Base-by-base conservation (phyloP, 1,140 invertebrate species). In the Ips typographus region DNA sequence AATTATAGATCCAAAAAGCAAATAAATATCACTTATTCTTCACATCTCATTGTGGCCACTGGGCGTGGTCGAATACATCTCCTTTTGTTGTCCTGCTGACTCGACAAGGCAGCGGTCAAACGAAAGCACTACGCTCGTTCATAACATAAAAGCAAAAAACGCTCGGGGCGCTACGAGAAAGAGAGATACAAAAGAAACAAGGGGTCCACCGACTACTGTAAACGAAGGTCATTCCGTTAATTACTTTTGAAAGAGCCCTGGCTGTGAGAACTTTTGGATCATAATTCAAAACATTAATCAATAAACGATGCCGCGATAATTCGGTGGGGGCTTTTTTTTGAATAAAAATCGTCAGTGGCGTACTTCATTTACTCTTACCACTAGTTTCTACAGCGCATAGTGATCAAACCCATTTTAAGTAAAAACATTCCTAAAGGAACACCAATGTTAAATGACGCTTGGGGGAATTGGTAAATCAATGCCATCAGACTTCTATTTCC, bases 401-500 rank as follows among this genome's bases (percentile, higher is more conserved):
- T 22, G 22, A 22, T 22, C 22, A 22, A 22, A 22, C 22, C 22
- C 22, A 22, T 22, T 22, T 22, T 22, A 22, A 22, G 22, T 22
- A 22, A 22, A 22, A 22, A 22, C 22, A 22, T 22, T 22, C 22
- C 22, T 22, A 22, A 22, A 22, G 3, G 38, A 47, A 58, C 56
- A 47, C 57, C 39, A 59, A 52, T 60, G 56, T 6, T 3, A 49
- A 39, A 38, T 41, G 40, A 43, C 38, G 42, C 60, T 43, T 41
- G 8, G 44, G 59, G 59, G 51, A 39, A 51, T 60, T 41, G 22
- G 43, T 59, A 65, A 68, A 68, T 68, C 60, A 68, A 68, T 67
- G 59, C 66, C 66, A 72, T 72, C 71, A 72, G 71, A 72, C 71
- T 59, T 68, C 71, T 65, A 72, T 72, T 72, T 72, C 71, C 71